Base-by-base conservation (phyloP, 1,140 invertebrate genomes). In the Cotesia chilonis region DNA sequence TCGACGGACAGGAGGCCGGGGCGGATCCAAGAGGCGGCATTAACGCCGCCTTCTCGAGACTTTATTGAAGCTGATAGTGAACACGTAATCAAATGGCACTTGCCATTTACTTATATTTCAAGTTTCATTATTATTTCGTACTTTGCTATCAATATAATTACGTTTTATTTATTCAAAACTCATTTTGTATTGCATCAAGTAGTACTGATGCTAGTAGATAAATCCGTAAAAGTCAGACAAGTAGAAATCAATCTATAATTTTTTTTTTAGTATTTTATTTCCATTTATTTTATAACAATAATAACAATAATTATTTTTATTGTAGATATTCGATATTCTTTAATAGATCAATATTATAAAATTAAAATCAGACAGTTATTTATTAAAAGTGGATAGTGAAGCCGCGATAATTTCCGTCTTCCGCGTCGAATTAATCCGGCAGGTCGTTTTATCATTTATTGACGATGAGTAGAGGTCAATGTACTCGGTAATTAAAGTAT, bases 21-120 rank as follows among this genome's bases (percentile, higher is more conserved):
- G 83, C 83, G 83, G 81, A 75, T 70, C 81, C 81, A 75, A 80
- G 78, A 84, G 82, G 81, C 82, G 81, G 81, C 81, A 80, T 81
- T 73, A 80, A 83, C 77, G 78, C 82, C 82, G 81, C 83, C 83
- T 82, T 81, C 77, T 77, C 65, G 69, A 75, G 75, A 66, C 67
- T 80, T 80, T 81, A 80, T 81, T 81, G 80, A 79, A 73, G 75
- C 67, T 81, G 80, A 82, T 82, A 82, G 76, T 75, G 73, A 60
- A 70, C 70, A 68, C 77, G 78, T 81, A 80, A 81, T 81, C 80
- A 78, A 80, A 81, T 75, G 76, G 73, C 80, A 79, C 79, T 81
- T 78, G 79, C 76, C 74, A 74, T 60, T 70, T 69, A 52, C 52
- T 36, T 72, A 28, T 17, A 37, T 47, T 47, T 47, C 6, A 47